A percentile compares a stretch with the other conserved stretches of the same genome.
Conservation (phyloP, 2,888 invertebrate species). For the Megaustenia siamemsis region DNA sequence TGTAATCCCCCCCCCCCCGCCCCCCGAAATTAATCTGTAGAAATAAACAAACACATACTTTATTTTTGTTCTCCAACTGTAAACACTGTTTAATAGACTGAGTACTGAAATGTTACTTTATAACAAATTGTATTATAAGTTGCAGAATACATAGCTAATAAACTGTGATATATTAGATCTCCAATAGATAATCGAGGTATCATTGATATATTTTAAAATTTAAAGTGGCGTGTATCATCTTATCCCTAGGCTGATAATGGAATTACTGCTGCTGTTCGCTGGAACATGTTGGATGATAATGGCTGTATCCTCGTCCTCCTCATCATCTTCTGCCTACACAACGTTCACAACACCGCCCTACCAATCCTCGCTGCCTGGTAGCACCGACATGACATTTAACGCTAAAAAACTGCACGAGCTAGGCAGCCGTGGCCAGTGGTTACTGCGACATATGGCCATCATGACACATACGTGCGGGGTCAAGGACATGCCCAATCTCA, state of each 20-base stretch:
- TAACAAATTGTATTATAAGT: too few species aligned
- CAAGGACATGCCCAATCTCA: conserved; percentile 69
- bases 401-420: conserved; percentile 57
- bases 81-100: too few species aligned
- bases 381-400: conserved; percentile 57
- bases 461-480: conserved; percentile 73
- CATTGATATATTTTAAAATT: too few species aligned
- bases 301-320: neutral
- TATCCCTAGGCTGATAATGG: conserved; percentile 39
- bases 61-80: too few species aligned
- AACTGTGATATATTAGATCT: too few species aligned
- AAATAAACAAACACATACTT: too few species aligned
- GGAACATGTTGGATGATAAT: conserved; percentile 27
- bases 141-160: too few species aligned
- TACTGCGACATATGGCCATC: conserved; percentile 67
- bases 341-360: neutral
- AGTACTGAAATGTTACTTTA: too few species aligned
- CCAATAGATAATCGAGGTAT: too few species aligned
- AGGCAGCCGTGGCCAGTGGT: conserved; percentile 60
- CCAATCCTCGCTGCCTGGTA: neutral
- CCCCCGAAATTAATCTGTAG: too few species aligned
- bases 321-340: neutral
- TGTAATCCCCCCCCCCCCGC: too few species aligned
- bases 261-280: neutral
- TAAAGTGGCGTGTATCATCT: neutral